Percentiles rank a stretch among this genome's conserved stretches.
phyloP scores from a whole-genome alignment of 1,140 invertebrate species.

The Hypothenemus hampei region DNA sequence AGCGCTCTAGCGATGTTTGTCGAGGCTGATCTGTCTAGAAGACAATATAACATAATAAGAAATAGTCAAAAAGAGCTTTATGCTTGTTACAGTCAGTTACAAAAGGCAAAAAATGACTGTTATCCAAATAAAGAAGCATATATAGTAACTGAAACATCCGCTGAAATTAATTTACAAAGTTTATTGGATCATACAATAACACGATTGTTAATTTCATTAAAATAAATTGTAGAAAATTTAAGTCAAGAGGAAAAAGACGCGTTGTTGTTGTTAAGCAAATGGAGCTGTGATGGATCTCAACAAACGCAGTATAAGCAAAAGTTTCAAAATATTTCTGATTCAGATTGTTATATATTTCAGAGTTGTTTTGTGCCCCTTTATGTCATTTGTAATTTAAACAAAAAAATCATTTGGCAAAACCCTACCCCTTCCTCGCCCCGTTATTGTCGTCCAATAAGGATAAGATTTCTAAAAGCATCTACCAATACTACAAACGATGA shows the following conservation, averaged over 20 bases:
- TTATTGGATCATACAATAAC: not conserved
- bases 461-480: constrained; percentile 38
- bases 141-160: not conserved
- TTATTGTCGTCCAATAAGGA: constrained; percentile 31
- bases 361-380: constrained; percentile 39
- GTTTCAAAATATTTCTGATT: constrained; percentile 33
- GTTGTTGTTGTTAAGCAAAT: constrained; percentile 36
- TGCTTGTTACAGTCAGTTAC: not conserved
- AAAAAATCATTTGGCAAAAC: constrained; percentile 31
- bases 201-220: constrained; percentile 19
- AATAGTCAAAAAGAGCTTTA: not conserved
- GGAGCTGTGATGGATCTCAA: constrained; percentile 41
- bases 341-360: constrained; percentile 36
- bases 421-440: constrained; percentile 26
- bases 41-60: not conserved
- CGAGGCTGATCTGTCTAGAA: not conserved
- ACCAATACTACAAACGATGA: constrained; percentile 33
- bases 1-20: not conserved
- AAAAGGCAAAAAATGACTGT: not conserved
- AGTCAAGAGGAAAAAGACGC: constrained; percentile 30
- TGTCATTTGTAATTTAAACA: constrained; percentile 31
- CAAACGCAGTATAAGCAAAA: constrained; percentile 39
- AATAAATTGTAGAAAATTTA: constrained; percentile 31
- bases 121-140: not conserved
- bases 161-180: not conserved